Base-by-base conservation (phyloP, 2,888 invertebrate species). In the Periphyllus acericola region DNA sequence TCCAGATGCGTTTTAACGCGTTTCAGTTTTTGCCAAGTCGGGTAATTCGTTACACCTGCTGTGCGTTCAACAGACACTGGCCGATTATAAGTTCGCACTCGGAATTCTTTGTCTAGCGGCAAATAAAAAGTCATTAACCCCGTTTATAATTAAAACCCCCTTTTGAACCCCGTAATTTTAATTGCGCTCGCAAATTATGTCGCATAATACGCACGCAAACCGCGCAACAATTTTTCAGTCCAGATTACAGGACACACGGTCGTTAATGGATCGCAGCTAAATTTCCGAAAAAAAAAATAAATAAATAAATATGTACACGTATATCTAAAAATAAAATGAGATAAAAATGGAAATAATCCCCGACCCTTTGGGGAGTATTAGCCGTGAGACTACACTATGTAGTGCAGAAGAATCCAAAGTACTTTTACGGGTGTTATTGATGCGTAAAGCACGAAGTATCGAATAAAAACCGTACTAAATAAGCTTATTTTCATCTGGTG, bases 71-170 rank as follows among this genome's bases (percentile, higher is more conserved):
- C 80, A 85, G 76, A 78, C 75, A 79, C 66, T 46, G 79, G 19
- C 52, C 80, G 60, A 52, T 74, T 79, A 71, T 80, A 36, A 74
- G 80, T 74, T 81, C 46, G 25, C 34, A 72, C 79, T 86, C 55
- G 19, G 71, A 79, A 74, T 80, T 74, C 74, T 87, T 87, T 80
- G 72, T 81, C 80, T 80, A 32, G 72, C 25, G 29, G 32, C 71
- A 80, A 87, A 86, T 86, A 86, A 87, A 86, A 87, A 87, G 72
- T 74, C 72, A 74, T 87, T 87, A 87, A 60, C 78, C 80, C 80
- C 80, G 36, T 80, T 81, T 87, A 80, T 81, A 87, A 87, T 87
- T 87, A 87, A 72, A 86, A 79, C 36, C 21, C 66, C 84, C 79
- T 60, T 9, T 60, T 60, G 9, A n/a, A n/a, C 4, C 25, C 17